phyloP scores from a whole-genome alignment of 2,113 vertebrate species.

The Irena cyanogastra region DNA sequence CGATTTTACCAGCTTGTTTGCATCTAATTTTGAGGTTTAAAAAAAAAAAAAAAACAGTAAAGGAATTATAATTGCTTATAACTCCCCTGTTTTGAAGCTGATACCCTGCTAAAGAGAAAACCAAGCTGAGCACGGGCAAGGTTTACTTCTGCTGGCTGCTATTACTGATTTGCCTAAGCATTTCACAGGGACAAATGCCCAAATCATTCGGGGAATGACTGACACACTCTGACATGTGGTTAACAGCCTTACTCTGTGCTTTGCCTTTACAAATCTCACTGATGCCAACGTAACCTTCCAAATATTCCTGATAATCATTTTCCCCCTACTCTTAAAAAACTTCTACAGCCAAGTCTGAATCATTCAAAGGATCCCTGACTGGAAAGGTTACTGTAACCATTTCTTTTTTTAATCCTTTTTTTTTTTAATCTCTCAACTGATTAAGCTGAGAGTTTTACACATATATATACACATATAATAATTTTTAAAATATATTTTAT shows the following conservation, averaged over 20 bases:
- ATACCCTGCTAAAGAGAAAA: neutral
- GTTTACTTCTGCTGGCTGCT: constrained; percentile 3
- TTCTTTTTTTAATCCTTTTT: neutral
- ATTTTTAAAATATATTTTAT: neutral
- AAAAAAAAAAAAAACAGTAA: neutral
- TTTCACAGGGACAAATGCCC: constrained; percentile 38
- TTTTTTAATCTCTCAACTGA: neutral
- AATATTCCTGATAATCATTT: constrained; percentile 21
- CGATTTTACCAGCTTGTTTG: neutral
- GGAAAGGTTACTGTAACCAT: constrained; percentile 34
- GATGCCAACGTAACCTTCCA: constrained; percentile 3
- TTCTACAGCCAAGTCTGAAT: neutral
- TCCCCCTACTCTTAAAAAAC: neutral
- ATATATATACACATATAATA: neutral
- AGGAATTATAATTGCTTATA: neutral
- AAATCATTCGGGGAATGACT: neutral
- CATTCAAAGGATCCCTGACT: neutral
- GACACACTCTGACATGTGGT: constrained; percentile 40
- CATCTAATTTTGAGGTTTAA: neutral
- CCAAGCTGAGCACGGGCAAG: neutral
- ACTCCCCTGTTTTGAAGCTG: neutral
- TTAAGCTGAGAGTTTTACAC: constrained; percentile 37
- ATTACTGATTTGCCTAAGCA: constrained; percentile 51
- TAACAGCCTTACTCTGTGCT: constrained; percentile 12
- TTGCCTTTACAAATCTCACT: neutral